Evolutionary conservation across 2,797 vertebrate species (phyloP), one percentile per base, ranked within the genome.

Genomic region (Triplophysa bombifrons): DNA sequence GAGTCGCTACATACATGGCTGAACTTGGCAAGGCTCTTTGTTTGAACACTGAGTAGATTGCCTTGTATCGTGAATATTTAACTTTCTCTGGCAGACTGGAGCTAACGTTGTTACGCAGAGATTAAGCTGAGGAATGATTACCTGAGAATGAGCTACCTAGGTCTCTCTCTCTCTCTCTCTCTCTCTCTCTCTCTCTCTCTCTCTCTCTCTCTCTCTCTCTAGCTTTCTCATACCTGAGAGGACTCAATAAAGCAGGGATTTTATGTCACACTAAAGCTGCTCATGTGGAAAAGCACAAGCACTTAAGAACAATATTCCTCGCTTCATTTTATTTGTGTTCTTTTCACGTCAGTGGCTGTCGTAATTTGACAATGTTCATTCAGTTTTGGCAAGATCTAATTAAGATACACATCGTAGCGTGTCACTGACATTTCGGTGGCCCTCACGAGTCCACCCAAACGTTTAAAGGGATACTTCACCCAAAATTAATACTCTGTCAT

Each of bases 1-100:
- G 80, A 66, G 78, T 81, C 88, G 86, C 86, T 87, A 87, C 84
- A 89, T 88, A 92, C 89, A 89, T 87, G 88, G 89, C 30, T 88
- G 86, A 91, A 90, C 90, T 91, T 91, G 89, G 90, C 90, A 88
- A 86, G 87, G 74, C 90, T 89, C 88, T 93, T 92, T 91, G 90
- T 92, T 92, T 93, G 87, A 93, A 90, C 91, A 90, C 88, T 86
- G 89, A 91, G 89, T 85, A 86, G 85, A 90, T 90, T 84, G 87
- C 85, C 88, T 89, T 86, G 89, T 90, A 88, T 86, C 84, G 82
- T 93, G 91, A 93, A 92, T 92, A 91, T 94, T 93, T 92, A 88
- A 92, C 88, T 90, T 90, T 90, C 82, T 85, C 83, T 80, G 83
- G 70, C 82, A 80, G 89, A 87, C 80, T 74, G 80, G 22, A 73